Conservation (phyloP, 2,888 invertebrate genomes). For the Pollenia amentaria region DNA sequence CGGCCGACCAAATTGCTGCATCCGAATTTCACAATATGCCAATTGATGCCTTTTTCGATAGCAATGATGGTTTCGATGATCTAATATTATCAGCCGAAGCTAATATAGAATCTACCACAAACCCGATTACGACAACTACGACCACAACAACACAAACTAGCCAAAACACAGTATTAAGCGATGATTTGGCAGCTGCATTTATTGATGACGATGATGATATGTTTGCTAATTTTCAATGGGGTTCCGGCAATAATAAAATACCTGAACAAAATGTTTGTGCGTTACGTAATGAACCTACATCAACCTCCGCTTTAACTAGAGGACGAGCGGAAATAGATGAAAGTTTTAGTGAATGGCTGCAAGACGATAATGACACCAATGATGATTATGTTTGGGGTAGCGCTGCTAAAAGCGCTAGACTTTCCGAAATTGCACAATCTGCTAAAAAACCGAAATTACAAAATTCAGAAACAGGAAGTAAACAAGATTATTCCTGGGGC, state of each 20-base stretch:
- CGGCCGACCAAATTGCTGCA: conserved; percentile 27
- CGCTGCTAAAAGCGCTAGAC: conserved; percentile 51
- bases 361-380: conserved; percentile 69
- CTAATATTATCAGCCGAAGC: conserved; percentile 75
- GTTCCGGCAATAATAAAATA: conserved; percentile 16
- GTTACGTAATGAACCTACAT: not conserved
- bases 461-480: conserved; percentile 1
- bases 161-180: conserved; percentile 52
- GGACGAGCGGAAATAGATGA: conserved; percentile 4
- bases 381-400: conserved; percentile 77
- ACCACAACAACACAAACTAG: not conserved
- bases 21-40: conserved; percentile 62
- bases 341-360: conserved; percentile 51
- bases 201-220: conserved; percentile 78
- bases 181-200: conserved; percentile 79
- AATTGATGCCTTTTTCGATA: conserved; percentile 79
- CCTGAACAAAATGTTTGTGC: not conserved
- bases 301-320: not conserved
- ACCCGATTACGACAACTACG: not conserved
- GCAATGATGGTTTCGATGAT: conserved; percentile 82
- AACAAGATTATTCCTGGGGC: conserved; percentile 71
- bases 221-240: conserved; percentile 27
- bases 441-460: conserved; percentile 48
- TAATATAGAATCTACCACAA: not conserved
- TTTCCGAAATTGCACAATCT: conserved; percentile 14